phyloP scores from a whole-genome alignment of 2,797 vertebrate species.

The Acanthurus tractus region DNA sequence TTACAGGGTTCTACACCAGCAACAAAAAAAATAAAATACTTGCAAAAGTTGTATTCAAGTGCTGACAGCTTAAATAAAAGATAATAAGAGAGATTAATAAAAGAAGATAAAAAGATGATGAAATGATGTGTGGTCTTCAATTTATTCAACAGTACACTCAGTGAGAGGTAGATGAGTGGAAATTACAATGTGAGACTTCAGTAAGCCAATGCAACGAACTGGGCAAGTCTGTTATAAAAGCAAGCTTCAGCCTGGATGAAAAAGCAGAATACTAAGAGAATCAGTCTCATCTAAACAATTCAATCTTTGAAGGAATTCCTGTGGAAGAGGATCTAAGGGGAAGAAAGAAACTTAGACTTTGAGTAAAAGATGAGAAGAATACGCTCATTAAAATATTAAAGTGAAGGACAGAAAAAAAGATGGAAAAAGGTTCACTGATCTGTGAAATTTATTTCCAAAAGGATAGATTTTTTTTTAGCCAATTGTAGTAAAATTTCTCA shows the following conservation, averaged over 20 bases:
- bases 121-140: neutral
- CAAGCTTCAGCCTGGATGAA: neutral
- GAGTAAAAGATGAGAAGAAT: too few species aligned
- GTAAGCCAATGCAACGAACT: neutral
- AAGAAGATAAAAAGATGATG: too few species aligned
- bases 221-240: neutral
- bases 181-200: neutral
- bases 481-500: too few species aligned
- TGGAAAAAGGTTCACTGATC: too few species aligned
- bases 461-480: too few species aligned
- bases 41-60: neutral
- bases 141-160: neutral
- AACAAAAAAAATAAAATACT: neutral
- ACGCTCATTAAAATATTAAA: too few species aligned
- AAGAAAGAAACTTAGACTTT: too few species aligned
- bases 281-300: neutral
- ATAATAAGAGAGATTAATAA: too few species aligned
- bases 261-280: neutral
- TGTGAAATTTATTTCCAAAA: too few species aligned
- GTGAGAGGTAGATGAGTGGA: neutral
- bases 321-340: too few species aligned
- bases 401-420: too few species aligned
- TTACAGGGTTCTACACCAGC: neutral
- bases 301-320: neutral
- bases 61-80: neutral